Percentiles rank a stretch among this genome's conserved stretches.
phyloP scores from a whole-genome alignment of 2,797 vertebrate species.

The Micrastur ruficollis region DNA sequence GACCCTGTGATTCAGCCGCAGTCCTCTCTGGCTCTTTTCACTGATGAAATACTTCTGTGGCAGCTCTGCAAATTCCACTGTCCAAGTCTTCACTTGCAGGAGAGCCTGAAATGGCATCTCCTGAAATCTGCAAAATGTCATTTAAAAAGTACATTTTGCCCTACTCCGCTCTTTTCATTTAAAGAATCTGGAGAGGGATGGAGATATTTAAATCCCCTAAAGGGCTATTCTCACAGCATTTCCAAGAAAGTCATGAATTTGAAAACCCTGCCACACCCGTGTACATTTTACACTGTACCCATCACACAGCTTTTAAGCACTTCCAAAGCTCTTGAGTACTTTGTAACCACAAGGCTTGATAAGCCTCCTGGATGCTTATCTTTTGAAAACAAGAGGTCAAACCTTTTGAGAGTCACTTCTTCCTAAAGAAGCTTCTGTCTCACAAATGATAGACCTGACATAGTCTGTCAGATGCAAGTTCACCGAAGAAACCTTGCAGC shows the following conservation, averaged over 20 bases:
- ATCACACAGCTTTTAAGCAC: background rate
- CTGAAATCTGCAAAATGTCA: conserved; percentile 10
- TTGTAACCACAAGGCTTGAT: background rate
- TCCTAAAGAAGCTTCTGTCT: background rate
- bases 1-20: background rate
- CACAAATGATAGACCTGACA: background rate
- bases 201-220: background rate
- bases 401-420: background rate
- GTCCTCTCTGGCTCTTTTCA: background rate
- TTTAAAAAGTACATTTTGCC: background rate
- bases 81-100: background rate
- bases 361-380: background rate
- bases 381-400: background rate
- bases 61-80: conserved; percentile 26
- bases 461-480: background rate
- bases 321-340: background rate
- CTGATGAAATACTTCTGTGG: background rate
- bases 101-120: background rate
- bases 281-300: background rate
- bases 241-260: background rate
- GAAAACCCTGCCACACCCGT: background rate
- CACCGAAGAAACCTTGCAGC: background rate
- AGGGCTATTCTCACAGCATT: background rate
- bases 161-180: background rate
- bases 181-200: background rate